Base-by-base conservation (phyloP, 2,888 invertebrate species). In the Operophtera brumata region DNA sequence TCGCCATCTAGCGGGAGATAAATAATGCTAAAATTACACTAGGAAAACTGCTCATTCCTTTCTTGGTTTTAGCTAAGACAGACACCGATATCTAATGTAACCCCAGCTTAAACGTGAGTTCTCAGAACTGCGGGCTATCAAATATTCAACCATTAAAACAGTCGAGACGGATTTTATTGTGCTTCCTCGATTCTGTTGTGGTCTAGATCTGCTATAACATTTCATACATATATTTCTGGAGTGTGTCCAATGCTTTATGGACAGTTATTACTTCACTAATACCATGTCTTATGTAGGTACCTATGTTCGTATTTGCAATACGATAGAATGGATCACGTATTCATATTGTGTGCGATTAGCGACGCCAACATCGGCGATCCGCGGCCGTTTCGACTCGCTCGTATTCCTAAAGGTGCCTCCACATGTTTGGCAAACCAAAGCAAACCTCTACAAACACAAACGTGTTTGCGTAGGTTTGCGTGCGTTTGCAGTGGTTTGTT, bases 81-180 rank as follows among this genome's bases (percentile, higher is more conserved):
- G 47, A 32, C 25, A 11, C 25, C 3, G 13, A 13, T 11, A 30
- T 12, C 30, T 36, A 13, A 36, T 14, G 25, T 30, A 42, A n/a
- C n/a, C n/a, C 32, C 34, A 20, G 42, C 26, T 81, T 81, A 75
- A 79, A 82, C 80, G 76, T 67, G 66, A 69, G 71, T 87, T 88
- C 88, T 79, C 50, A 80, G 88, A 88, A 87, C 71, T 67, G 67
- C 61, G 62, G 75, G 78, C 86, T 84, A 88, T 89, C 89, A 86
- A 89, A 88, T 87, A 87, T 86, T 86, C 78, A 80, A 78, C 82
- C 78, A 80, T 80, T 87, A 86, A 86, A 84, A 77, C 75, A 71
- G 77, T 78, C 73, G 70, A 62, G 66, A 64, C 69, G 64, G 71
- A 56, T 58, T 60, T 78, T 80, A 80, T 74, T 77, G 74, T 76